These are phyloP conservation scores for Ecliptopera silaceata DNA, from an alignment of 2,888 invertebrate species.

Conservation along the genomic window DNA sequence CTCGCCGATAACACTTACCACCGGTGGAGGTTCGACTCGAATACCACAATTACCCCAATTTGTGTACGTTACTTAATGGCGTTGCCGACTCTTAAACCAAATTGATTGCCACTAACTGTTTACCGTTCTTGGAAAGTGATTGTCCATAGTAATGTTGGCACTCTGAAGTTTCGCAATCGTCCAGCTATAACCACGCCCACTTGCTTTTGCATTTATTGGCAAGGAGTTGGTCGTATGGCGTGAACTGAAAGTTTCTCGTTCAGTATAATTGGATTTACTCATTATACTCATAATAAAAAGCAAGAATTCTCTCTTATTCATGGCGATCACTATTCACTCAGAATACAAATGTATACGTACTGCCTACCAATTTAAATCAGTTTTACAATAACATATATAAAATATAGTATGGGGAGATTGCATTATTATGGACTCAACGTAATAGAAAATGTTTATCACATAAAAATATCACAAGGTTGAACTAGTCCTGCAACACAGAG, in stretches of 20 bases:
- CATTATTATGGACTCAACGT: no score
- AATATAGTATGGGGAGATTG: no score
- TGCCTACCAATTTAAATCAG: no score
- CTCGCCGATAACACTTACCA: constrained; percentile 31
- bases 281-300: no score
- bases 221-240: not conserved
- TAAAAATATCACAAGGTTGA: no score
- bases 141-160: constrained; percentile 14
- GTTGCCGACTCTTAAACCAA: constrained; percentile 8
- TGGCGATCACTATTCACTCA: no score
- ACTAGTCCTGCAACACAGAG: no score
- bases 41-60: constrained; percentile 36
- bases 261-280: no score
- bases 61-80: constrained; percentile 24
- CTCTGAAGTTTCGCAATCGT: not conserved
- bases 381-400: no score
- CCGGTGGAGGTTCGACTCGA: constrained; percentile 21
- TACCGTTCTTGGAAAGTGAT: constrained; percentile 17
- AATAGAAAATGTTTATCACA: no score
- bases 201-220: constrained; percentile 9
- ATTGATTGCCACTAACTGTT: constrained; percentile 20
- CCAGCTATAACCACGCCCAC: constrained; percentile 7
- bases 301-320: no score
- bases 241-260: not conserved
- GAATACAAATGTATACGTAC: no score